Percentiles rank a stretch among this genome's conserved stretches.
phyloP scores from a whole-genome alignment of 2,113 vertebrate genomes.

The Cephalophus harveyi region DNA sequence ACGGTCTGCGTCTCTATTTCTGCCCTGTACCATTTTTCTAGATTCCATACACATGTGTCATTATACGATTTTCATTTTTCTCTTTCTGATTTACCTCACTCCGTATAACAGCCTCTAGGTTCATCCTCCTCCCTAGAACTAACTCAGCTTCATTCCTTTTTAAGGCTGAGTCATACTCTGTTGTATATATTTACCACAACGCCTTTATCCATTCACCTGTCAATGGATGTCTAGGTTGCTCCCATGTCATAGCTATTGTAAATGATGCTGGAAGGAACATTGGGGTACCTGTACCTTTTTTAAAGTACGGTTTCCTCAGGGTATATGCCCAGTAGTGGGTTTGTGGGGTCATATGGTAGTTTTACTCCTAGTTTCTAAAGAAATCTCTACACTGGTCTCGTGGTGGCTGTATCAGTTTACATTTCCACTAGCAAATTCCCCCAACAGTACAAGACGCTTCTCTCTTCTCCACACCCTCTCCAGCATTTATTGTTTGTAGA shows the following conservation, averaged over 20 bases:
- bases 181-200: background rate
- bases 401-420: background rate
- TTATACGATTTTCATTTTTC: background rate
- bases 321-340: background rate
- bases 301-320: background rate
- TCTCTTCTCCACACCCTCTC: background rate
- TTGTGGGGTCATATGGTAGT: background rate
- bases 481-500: background rate
- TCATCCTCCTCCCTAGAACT: background rate
- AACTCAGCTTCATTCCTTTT: accelerated
- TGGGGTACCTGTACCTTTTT: background rate
- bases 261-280: accelerated
- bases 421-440: background rate
- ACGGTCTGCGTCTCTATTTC: background rate
- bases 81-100: background rate
- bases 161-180: background rate
- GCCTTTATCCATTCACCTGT: accelerated
- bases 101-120: background rate
- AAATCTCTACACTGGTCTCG: background rate
- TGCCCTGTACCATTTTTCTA: background rate
- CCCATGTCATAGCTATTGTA: background rate
- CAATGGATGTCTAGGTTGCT: background rate
- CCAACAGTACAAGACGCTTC: background rate
- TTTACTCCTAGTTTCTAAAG: background rate
- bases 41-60: background rate